Conservation (phyloP, 37 sponge, comb jelly and placozoan species). For the Oopsacas minuta region DNA sequence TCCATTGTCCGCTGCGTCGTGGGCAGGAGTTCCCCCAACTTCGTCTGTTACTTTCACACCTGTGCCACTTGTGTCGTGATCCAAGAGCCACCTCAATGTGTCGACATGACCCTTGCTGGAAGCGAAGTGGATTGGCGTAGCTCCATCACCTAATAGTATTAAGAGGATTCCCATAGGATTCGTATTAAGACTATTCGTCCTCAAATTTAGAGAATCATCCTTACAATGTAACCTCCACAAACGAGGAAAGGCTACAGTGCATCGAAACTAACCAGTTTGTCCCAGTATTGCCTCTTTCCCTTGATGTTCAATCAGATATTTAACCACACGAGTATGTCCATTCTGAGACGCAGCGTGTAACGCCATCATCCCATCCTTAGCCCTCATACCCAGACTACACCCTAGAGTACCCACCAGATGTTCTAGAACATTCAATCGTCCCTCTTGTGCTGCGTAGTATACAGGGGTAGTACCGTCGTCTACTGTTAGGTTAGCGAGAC, state of each 20-base stretch:
- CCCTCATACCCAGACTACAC: conserved; percentile 28
- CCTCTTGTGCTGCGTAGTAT: conserved; percentile 64
- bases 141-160: conserved; percentile 33
- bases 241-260: no score
- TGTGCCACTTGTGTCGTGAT: conserved; percentile 42
- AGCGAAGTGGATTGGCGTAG: conserved; percentile 69
- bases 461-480: conserved; percentile 58
- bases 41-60: conserved; percentile 34
- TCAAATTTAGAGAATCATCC: no score
- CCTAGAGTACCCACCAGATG: conserved; percentile 39
- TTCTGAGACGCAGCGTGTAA: conserved; percentile 64
- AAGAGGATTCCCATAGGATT: no score
- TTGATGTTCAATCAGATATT: conserved; percentile 39
- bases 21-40: conserved; percentile 64
- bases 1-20: conserved; percentile 70
- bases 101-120: conserved; percentile 46
- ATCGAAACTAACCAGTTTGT: conserved; percentile 11
- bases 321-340: conserved; percentile 54
- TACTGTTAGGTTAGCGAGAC: conserved; percentile 20
- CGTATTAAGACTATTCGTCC: no score
- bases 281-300: conserved; percentile 40
- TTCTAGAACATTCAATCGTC: conserved; percentile 41
- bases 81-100: conserved; percentile 50
- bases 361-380: conserved; percentile 45
- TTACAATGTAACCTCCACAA: no score